Conservation (phyloP, 2,113 vertebrate species). For the Poecile atricapillus region DNA sequence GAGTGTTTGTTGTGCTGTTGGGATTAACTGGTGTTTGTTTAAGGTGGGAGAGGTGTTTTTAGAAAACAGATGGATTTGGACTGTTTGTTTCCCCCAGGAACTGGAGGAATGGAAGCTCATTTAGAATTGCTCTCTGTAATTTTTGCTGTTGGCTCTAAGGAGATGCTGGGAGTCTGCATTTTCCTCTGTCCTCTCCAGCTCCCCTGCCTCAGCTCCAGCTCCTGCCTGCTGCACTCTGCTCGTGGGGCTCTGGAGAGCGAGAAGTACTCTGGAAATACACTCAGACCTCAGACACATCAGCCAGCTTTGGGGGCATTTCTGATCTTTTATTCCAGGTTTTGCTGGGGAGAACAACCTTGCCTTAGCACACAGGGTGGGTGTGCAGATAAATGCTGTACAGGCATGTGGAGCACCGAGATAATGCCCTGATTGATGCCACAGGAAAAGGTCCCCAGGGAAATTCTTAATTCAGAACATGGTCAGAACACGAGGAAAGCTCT, state of each 20-base stretch:
- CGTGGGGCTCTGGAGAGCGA: fast-evolving
- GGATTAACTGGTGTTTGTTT: slow-evolving; percentile 25
- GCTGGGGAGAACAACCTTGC: too few relatives aligned
- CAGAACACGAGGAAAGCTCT: not conserved
- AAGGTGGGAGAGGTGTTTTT: not conserved
- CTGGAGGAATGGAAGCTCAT: not conserved
- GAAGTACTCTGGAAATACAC: fast-evolving
- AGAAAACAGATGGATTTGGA: not conserved
- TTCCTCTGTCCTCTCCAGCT: not conserved
- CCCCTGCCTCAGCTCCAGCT: not conserved
- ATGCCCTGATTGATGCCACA: fast-evolving
- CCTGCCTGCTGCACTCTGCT: not conserved
- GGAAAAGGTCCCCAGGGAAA: not conserved
- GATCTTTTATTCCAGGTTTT: not conserved
- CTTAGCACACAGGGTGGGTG: not conserved
- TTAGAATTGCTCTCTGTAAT: not conserved
- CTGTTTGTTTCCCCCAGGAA: not conserved
- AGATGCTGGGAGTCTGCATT: not conserved
- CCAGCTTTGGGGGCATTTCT: not conserved
- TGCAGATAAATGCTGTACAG: not conserved
- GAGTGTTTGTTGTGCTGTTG: not conserved
- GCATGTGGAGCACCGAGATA: fast-evolving
- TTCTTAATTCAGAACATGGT: not conserved
- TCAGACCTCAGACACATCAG: not conserved
- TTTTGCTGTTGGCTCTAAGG: not conserved